Evolutionary conservation across 2,888 invertebrate genomes (phyloP), one percentile per base, ranked within the genome.

Genomic region (Thereva unica): DNA sequence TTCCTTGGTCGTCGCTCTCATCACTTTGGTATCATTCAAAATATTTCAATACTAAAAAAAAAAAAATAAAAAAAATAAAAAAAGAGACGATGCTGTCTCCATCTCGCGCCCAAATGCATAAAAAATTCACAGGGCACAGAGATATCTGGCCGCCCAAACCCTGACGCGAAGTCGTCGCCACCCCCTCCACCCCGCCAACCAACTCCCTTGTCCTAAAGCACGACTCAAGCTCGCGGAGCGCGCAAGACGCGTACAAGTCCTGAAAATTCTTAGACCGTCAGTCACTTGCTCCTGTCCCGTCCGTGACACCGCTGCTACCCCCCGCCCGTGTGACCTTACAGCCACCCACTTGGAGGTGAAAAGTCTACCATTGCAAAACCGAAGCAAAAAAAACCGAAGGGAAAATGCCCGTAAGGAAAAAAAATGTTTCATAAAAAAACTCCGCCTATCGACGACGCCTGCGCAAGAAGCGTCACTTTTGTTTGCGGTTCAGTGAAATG

Each of bases 371-470:
- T 34, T 45, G 37, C 38, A 44, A n/a, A 34, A 54, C 54, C 45
- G n/a, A 54, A 12, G 34, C 38, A 45, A 38, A 64, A 54, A 54
- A 64, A 55, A 64, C 59, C 44, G 53, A 59, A 12, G 44, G 65
- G 40, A 67, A 66, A 50, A 65, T 54, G 52, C 37, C 53, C 44
- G 55, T 23, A 59, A 57, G 55, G 56, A 65, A 65, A 65, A 65
- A 65, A 23, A 23, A 23, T 23, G n/a, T 23, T 23, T 49, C 44
- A 50, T 49, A 53, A 56, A 69, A 67, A 69, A 69, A 69, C 69
- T 69, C 69, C 69, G 69, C 69, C 69, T 69, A 64, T 69, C 64
- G 45, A 57, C 9, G 50, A 69, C 69, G 69, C 67, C 64, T 69
- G 69, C 69, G 69, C 69, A 57, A 23, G 49, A 50, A 61, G 37